Base-by-base conservation (phyloP, 2,797 vertebrate species). In the Huso huso region DNA sequence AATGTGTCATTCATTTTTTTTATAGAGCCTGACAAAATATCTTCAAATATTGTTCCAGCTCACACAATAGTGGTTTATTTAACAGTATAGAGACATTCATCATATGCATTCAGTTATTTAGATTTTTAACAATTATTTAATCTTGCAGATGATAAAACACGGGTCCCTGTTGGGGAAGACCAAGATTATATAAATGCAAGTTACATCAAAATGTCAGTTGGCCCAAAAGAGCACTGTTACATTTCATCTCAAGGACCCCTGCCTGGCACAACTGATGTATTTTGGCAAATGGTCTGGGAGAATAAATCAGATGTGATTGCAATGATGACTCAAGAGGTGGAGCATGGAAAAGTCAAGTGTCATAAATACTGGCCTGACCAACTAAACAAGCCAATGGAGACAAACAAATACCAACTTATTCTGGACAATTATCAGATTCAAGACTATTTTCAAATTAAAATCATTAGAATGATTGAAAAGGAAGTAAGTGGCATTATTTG, bases 261-360 rank as follows among this genome's bases (percentile, higher is more conserved):
- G 73, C 90, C 91, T 37, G 80, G 78, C 72, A 97, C 96, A 8
- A 82, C 78, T 61, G 76, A 82, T 1, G 85, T 92, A 73, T 98
- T 98, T 84, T 98, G 95, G 96, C 92, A 96, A 81, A 98, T 98
- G 95, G 84, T 97, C 71, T 94, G 94, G 92, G 95, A 99, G 82
- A 96, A 86, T 80, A 88, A 91, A 76, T 92, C 92, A 2, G 84
- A 95, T 61, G 78, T 96, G 69, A 91, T 98, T 66, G 92, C 92
- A 73, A 98, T 98, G 95, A 93, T 97, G 90, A 97, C 93, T 59
- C 88, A 84, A 81, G 93, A 96, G 77, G 78, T 87, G 69, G 95
- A 99, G 79, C 73, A 77, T 4, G 94, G 93, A 66, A 78, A 89
- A 74, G 77, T 86, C 70, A 97, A 94, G 83, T 95, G 94, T 79